Conservation (phyloP, 2,797 vertebrate genomes). For the Rhabdomys pumilio region DNA sequence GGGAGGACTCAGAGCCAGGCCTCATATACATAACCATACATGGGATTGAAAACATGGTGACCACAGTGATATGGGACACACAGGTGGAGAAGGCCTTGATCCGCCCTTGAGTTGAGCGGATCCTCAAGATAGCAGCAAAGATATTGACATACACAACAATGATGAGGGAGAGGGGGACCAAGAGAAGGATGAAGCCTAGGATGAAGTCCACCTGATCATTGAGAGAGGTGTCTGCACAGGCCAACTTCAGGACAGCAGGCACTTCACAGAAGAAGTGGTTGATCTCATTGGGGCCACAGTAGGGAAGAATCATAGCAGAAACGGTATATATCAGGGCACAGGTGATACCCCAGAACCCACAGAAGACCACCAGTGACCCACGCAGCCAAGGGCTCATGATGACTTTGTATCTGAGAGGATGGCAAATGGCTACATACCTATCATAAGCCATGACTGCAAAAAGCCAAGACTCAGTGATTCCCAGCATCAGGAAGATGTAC, state of each 20-base stretch:
- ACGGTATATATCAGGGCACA: constrained; percentile 79
- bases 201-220: constrained; percentile 78
- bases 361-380: constrained; percentile 72
- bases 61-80: constrained; percentile 76
- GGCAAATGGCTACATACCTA: constrained; percentile 84
- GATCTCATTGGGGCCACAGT: constrained; percentile 78
- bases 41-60: constrained; percentile 78
- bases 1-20: constrained; percentile 73
- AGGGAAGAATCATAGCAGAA: constrained; percentile 81
- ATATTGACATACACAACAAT: constrained; percentile 75
- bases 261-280: constrained; percentile 83
- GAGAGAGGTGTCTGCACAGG: constrained; percentile 74
- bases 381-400: constrained; percentile 79
- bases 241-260: constrained; percentile 79
- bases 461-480: constrained; percentile 83
- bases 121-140: constrained; percentile 74
- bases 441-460: constrained; percentile 85
- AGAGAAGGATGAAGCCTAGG: constrained; percentile 76
- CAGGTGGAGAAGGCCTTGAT: constrained; percentile 80
- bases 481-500: constrained; percentile 84
- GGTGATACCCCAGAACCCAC: constrained; percentile 79
- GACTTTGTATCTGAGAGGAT: constrained; percentile 82
- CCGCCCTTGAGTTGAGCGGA: constrained; percentile 72
- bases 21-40: constrained; percentile 83
- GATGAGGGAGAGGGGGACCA: constrained; percentile 78